Base-by-base conservation (phyloP, 2,797 vertebrate genomes). In the Huso huso region DNA sequence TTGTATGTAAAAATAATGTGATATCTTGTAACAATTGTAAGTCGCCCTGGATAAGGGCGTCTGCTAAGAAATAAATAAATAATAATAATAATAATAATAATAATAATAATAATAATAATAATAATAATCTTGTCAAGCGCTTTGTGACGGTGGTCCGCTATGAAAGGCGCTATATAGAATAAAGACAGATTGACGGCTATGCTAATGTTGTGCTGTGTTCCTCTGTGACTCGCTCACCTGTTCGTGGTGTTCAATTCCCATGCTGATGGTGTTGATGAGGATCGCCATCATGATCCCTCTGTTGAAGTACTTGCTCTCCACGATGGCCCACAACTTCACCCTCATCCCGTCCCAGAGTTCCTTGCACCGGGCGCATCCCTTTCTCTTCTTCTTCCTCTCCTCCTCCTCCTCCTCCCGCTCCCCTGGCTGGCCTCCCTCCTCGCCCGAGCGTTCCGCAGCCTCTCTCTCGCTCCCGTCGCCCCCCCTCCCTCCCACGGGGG, bases 261-360 rank as follows among this genome's bases (percentile, higher is more conserved):
- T 98, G 76, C 95, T 98, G 86, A 98, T 93, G 2, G 95, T 98
- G 80, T 98, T 98, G 80, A 97, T 94, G 7, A 99, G 90, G 68
- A 98, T 97, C 48, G 95, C 95, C 6, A 96, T 94, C 95, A 98
- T 97, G 63, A 97, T 98, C 61, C 96, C 95, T 55, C 95, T 87
- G 85, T 91, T 97, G 89, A 98, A 97, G 80, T 98, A 98, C 71
- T 99, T 99, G 92, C 95, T 98, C 80, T 97, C 95, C 78, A 99
- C 96, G 37, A 99, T 98, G 70, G 93, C 90, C 82, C 94, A 87
- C 48, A 98, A 88, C 72, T 92, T 97, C 72, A 86, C 82, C 10
- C 94, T 88, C 10, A 92, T 89, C 73, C 87, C 85, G 2, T 82
- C 80, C 92, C 94, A 97, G 52, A 91, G 8, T 9, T 85, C 87